Evolutionary conservation across 2,888 invertebrate species (phyloP).

Genomic region (Dione vanillae): DNA sequence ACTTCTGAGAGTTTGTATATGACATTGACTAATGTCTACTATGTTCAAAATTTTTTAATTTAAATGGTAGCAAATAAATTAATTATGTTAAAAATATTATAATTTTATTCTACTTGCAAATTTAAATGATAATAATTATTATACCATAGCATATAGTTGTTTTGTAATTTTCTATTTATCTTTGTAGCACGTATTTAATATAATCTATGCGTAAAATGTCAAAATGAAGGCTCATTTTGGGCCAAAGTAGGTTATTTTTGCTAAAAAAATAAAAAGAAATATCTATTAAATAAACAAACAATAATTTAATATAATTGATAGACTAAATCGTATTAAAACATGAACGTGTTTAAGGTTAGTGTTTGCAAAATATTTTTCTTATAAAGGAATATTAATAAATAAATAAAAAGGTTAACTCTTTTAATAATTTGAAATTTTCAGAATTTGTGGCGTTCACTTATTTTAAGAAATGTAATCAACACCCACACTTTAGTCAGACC

Average conservation of each 20-base stretch:
- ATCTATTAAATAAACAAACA: background rate
- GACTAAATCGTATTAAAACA: conserved; percentile 30
- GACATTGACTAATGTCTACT: background rate
- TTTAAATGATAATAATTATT: too few relatives aligned
- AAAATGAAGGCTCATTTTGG: conserved; percentile 3
- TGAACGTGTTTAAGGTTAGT: conserved; percentile 51
- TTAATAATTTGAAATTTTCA: conserved; percentile 46
- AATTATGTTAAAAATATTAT: too few relatives aligned
- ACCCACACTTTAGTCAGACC: conserved; percentile 56
- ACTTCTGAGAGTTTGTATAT: background rate
- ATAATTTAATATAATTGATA: background rate
- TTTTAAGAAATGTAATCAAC: conserved; percentile 54
- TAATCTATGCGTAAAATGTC: background rate
- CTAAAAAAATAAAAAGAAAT: background rate
- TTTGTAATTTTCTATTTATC: too few relatives aligned
- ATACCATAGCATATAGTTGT: too few relatives aligned
- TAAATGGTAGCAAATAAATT: too few relatives aligned
- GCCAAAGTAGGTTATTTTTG: conserved; percentile 1
- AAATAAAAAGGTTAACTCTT: conserved; percentile 14
- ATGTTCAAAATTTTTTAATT: background rate
- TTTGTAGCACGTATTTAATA: background rate
- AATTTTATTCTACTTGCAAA: too few relatives aligned
- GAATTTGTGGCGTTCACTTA: conserved; percentile 65
- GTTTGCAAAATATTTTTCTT: background rate
- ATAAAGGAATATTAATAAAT: background rate